A percentile compares a stretch with the other conserved stretches of the same genome.
These are phyloP conservation scores for Andricus quercusramuli DNA, from an alignment of 2,888 invertebrate genomes.

Conservation along the genomic window DNA sequence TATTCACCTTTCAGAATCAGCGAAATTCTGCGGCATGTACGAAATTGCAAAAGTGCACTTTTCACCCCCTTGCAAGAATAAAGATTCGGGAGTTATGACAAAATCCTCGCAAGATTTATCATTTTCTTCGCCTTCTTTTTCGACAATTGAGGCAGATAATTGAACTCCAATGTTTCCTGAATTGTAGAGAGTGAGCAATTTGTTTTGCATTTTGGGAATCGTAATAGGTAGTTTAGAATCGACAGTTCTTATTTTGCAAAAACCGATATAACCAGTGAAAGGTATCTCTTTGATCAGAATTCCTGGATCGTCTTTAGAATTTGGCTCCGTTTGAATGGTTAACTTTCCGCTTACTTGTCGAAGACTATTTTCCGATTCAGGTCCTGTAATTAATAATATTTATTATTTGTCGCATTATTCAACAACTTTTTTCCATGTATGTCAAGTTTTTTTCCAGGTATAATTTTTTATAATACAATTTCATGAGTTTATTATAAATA, in stretches of 20 bases:
- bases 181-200: conserved; percentile 65
- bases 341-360: conserved; percentile 53
- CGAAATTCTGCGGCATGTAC: conserved; percentile 61
- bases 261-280: conserved; percentile 62
- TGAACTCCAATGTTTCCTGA: conserved; percentile 60
- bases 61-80: conserved; percentile 62
- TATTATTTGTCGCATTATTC: too few species aligned
- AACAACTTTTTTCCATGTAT: too few species aligned
- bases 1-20: conserved; percentile 60
- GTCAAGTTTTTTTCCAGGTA: too few species aligned
- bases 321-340: conserved; percentile 52
- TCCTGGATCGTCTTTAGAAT: conserved; percentile 58
- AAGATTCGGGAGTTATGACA: conserved; percentile 62
- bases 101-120: conserved; percentile 56
- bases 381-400: conserved; percentile 44
- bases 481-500: too few species aligned
- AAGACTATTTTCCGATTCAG: conserved; percentile 33
- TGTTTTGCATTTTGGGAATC: conserved; percentile 62
- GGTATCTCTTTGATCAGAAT: conserved; percentile 64
- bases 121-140: conserved; percentile 50
- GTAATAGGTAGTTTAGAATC: conserved; percentile 65
- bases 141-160: conserved; percentile 59
- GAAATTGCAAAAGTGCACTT: conserved; percentile 62
- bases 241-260: conserved; percentile 64
- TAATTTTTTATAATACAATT: too few species aligned